Evolutionary conservation across 2,113 vertebrate species (phyloP), one percentile per base, ranked within the genome.

Genomic region (Colinus virginianus): DNA sequence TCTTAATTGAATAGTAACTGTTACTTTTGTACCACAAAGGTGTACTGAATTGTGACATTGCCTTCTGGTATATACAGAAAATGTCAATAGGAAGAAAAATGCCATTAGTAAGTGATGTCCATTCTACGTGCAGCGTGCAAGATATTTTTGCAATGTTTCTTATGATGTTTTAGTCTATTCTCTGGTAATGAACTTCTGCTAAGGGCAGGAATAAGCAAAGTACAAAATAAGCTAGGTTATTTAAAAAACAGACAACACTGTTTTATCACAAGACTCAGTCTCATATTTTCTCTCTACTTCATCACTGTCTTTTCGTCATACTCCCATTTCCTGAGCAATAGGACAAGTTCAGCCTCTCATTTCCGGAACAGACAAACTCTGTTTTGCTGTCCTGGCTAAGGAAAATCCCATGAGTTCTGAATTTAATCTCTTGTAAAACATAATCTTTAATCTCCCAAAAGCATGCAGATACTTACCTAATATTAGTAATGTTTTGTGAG

Each of bases 381-480:
- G 28, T 61, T 80, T 56, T 79, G 26, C 17, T 59, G 68, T 25
- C 13, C 32, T 43, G 43, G 5, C 11, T 64, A 17, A 46, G 23
- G 49, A 17, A 63, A 66, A 72, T 61, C 43, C 19, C n/a, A 32
- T 26, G 38, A 88, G 20, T 20, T 79, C 59, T 77, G 16, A 32
- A 26, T 86, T 79, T 77, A 61, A 69, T 62, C 68, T 69, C 55
- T 81, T 67, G 45, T 1, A 8, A 75, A 81, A 84, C 25, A 36
- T 72, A 53, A 81, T 49, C 23, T 78, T 67, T 74, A 58, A 62
- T 59, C 13, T 87, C 80, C 38, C 48, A 76, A 64, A 34, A 59
- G 78, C 13, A 87, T 14, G 1, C 0, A 0, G 10, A 58, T 69
- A 20, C 8, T 87, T 79, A 53, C 40, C 40, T 72, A 45, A 48